Base-by-base conservation (phyloP, 2,888 invertebrate genomes). In the Aplocera efformata region DNA sequence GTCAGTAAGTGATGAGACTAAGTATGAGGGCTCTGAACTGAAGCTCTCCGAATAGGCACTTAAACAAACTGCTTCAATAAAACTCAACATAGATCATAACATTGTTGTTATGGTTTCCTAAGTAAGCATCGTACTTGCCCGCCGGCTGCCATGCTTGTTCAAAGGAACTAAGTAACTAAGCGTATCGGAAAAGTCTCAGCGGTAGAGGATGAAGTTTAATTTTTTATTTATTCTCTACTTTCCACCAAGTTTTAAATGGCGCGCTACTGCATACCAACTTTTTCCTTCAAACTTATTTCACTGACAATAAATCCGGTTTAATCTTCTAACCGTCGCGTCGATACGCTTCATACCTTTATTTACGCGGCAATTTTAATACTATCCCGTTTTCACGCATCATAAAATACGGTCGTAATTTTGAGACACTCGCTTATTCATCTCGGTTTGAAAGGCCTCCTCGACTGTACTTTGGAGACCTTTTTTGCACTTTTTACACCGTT, bases 371-470 rank as follows among this genome's bases (percentile, higher is more conserved):
- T 60, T 60, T 60, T 64, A 53, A 50, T 56, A 56, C 57, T 54
- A 50, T 51, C 55, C 58, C 62, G 56, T 62, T 69, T 72, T 73
- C 63, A 67, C 67, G 67, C 68, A 46, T 65, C 67, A 67, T 72
- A 66, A 70, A 72, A 53, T 62, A 38, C 51, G 53, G 54, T 58
- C 58, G 72, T 72, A 75, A 77, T 78, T 76, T 68, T 54, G 63
- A 73, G 76, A 67, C 60, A 71, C 67, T 68, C 61, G 48, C 48
- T 56, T 62, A 63, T 73, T 69, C 68, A 69, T 66, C 67, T 55
- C 58, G 46, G 59, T 48, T 60, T 72, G 62, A 74, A 73, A 73
- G 66, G 67, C 58, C 60, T 60, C 57, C 63, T 69, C 61, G 53
- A 58, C 54, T 50, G 32, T 42, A 36, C 59, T 58, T 62, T 47